A percentile compares a stretch with the other conserved stretches of the same genome.
These are phyloP conservation scores for Dione juno DNA, from an alignment of 2,888 invertebrate genomes.

Conservation along the genomic window DNA sequence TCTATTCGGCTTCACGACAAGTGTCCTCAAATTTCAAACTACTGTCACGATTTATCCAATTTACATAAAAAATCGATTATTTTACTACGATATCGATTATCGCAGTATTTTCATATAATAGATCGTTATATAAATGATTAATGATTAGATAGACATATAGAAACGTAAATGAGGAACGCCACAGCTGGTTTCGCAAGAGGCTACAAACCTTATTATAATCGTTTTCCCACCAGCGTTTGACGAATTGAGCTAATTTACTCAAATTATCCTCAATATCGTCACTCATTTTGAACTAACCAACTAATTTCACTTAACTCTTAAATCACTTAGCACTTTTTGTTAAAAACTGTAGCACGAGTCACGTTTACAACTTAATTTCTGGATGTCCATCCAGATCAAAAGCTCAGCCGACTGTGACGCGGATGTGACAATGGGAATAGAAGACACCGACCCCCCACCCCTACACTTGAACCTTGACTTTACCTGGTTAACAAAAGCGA, in stretches of 20 bases:
- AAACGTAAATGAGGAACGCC: conserved; percentile 8
- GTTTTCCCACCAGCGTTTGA: conserved; percentile 75
- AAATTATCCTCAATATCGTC: conserved; percentile 59
- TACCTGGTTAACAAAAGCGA: conserved; percentile 40
- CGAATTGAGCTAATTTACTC: conserved; percentile 63
- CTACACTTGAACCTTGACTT: conserved; percentile 47
- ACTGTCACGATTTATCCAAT: neutral
- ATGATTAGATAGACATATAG: neutral
- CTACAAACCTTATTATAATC: conserved; percentile 58
- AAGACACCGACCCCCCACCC: conserved; percentile 30
- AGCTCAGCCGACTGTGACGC: conserved; percentile 40
- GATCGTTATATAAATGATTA: conserved; percentile 2
- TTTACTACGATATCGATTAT: neutral
- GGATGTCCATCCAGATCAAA: conserved; percentile 36
- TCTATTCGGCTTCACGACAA: conserved; percentile 51
- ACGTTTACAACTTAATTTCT: neutral
- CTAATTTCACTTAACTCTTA: conserved; percentile 26
- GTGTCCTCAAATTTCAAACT: conserved; percentile 31
- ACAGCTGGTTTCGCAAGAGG: neutral
- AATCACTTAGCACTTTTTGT: neutral
- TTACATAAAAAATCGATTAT: neutral
- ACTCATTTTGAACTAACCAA: conserved; percentile 50
- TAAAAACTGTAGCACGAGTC: neutral
- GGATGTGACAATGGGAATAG: conserved; percentile 30
- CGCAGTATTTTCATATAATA: neutral